Percentiles rank a stretch among this genome's conserved stretches.
These are phyloP conservation scores for Nansenia antarctica DNA, from an alignment of 2,113 vertebrate species.

Conservation along the genomic window DNA sequence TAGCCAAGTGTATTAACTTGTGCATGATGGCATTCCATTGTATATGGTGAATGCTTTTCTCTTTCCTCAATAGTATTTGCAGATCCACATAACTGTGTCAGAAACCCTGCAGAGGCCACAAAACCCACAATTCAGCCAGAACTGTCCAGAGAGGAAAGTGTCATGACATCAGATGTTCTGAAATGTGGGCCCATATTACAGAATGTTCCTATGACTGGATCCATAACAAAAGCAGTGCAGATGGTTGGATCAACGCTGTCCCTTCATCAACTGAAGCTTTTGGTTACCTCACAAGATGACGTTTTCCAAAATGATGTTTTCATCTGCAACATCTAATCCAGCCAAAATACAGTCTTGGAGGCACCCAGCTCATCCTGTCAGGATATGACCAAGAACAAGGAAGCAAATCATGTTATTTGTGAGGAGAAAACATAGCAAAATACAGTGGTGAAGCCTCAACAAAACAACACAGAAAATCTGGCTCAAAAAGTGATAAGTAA, in stretches of 20 bases:
- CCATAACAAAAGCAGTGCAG: slow-evolving; percentile 50
- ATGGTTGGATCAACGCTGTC: slow-evolving; percentile 34
- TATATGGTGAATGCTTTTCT: neutral
- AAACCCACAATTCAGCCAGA: no score
- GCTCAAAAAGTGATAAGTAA: neutral
- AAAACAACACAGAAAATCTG: neutral
- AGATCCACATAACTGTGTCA: slow-evolving; percentile 34
- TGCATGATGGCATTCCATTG: neutral
- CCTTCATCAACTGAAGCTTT: slow-evolving; percentile 34
- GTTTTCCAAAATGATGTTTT: slow-evolving; percentile 21
- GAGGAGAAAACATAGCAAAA: no score
- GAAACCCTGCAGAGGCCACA: slow-evolving; percentile 14
- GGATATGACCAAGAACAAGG: slow-evolving; percentile 15
- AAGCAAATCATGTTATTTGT: neutral
- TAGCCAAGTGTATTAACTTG: neutral
- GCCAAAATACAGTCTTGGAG: neutral
- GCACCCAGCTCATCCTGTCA: neutral
- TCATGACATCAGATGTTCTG: slow-evolving; percentile 26
- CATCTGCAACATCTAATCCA: neutral
- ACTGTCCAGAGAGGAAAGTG: slow-evolving; percentile 15
- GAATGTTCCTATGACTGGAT: slow-evolving; percentile 40
- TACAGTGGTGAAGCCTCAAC: no score
- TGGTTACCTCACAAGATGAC: slow-evolving; percentile 21
- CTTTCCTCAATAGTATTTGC: neutral
- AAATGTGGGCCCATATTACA: slow-evolving; percentile 57